phyloP scores from a whole-genome alignment of 2,113 vertebrate genomes.

The Probosciger aterrimus region DNA sequence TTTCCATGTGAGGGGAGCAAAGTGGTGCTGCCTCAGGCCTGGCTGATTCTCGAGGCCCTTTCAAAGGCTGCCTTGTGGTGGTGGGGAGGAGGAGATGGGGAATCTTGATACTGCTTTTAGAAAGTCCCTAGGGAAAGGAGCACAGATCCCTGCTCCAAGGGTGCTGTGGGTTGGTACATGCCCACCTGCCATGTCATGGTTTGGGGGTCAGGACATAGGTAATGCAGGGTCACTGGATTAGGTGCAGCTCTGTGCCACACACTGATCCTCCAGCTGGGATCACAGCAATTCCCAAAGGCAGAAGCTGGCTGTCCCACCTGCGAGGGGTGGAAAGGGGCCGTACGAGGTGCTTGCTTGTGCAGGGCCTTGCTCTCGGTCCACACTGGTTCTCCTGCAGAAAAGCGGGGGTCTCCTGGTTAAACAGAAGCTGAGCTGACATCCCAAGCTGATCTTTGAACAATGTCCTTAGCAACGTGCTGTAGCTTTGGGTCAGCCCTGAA shows the following conservation, averaged over 20 bases:
- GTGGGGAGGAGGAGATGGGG: not conserved
- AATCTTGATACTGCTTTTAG: not conserved
- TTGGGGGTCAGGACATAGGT: fast-evolving
- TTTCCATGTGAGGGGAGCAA: fast-evolving
- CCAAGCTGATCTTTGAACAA: not conserved
- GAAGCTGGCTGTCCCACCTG: not conserved
- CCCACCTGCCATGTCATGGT: fast-evolving
- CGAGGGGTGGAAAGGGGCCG: fast-evolving
- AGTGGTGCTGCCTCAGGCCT: not conserved
- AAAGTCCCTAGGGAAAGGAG: not conserved
- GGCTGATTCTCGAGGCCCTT: not conserved
- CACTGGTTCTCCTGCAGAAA: not conserved
- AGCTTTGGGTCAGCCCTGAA: not conserved
- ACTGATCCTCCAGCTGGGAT: no score
- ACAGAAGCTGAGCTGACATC: not conserved
- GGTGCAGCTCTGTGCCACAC: not conserved
- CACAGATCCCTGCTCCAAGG: not conserved
- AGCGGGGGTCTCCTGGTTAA: not conserved
- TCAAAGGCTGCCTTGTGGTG: not conserved
- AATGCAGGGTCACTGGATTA: not conserved
- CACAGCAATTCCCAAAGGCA: fast-evolving
- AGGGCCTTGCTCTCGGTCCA: fast-evolving
- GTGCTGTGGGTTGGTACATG: fast-evolving
- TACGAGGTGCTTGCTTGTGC: fast-evolving
- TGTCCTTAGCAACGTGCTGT: not conserved